Conservation (phyloP, 2,888 invertebrate species). For the Scaptomyza polygonia region DNA sequence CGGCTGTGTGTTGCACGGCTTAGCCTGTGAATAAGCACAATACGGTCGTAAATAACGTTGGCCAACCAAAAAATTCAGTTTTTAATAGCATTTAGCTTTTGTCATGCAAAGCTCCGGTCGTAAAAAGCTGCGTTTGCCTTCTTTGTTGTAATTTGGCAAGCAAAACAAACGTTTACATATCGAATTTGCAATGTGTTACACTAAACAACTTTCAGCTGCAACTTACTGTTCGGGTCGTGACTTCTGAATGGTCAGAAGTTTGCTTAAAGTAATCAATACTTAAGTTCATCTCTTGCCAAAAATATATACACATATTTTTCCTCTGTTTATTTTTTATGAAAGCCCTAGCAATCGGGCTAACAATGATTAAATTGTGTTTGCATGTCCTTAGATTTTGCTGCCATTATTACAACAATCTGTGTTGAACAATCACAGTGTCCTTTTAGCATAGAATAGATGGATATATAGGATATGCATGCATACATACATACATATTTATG, state of each 20-base stretch:
- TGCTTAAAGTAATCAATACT: slow-evolving; percentile 20
- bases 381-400: slow-evolving; percentile 39
- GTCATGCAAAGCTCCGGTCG: slow-evolving; percentile 44
- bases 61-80: slow-evolving; percentile 46
- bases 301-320: not conserved
- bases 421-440: slow-evolving; percentile 35
- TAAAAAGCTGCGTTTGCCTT: slow-evolving; percentile 9
- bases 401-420: slow-evolving; percentile 61
- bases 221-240: not conserved
- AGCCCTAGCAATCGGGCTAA: slow-evolving; percentile 1
- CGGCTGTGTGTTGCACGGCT: slow-evolving; percentile 32
- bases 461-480: not conserved
- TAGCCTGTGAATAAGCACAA: slow-evolving; percentile 53
- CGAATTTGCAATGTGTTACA: slow-evolving; percentile 57
- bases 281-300: slow-evolving; percentile 6
- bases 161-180: slow-evolving; percentile 52
- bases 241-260: slow-evolving; percentile 13
- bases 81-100: slow-evolving; percentile 60
- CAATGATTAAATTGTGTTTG: slow-evolving; percentile 34
- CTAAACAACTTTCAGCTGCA: slow-evolving; percentile 14
- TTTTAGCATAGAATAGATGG: not conserved
- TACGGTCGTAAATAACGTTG: slow-evolving; percentile 60
- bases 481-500: slow-evolving; percentile 4
- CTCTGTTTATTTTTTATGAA: not conserved
- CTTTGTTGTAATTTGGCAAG: slow-evolving; percentile 35